Base-by-base conservation (phyloP, 1,140 invertebrate genomes). In the Arctopsyche grandis region DNA sequence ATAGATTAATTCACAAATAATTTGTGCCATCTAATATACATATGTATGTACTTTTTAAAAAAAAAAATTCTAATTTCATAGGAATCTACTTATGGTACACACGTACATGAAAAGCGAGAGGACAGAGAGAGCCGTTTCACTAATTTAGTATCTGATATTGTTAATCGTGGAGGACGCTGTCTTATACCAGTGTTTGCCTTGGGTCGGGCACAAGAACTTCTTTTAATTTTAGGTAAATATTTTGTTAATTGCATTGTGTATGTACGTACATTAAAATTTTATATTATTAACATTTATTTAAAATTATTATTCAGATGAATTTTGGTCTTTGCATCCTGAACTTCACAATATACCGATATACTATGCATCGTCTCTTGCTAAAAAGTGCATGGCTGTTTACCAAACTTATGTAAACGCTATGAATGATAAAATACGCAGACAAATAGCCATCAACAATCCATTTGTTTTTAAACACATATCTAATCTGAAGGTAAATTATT, bases 301-400 rank as follows among this genome's bases (percentile, higher is more conserved):
- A 12, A 77, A 19, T 80, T 16, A 5, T 75, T 38, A 75, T 48
- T 87, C n/a, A 91, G 98, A 99, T 88, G 98, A 99, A 87, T 99
- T 97, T 89, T 99, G 99, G 99, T 93, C 95, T 60, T 93, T 95
- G 66, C 98, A 99, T 90, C 98, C 98, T 0, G 98, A 99, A 89
- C 88, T 99, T 0, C 98, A 99, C 83, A 97, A 99, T 86, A 97
- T 99, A 83, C 99, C 99, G 0, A 99, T 99, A 82, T 99, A 99
- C 89, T 99, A 99, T 89, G 98, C 98, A 0, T 99, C 98, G 0
- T 99, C 98, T 0, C 88, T 99, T 48, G 99, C 99, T 1, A 99
- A 99, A 86, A 99, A 99, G 85, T 99, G 99, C 86, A 99, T 99
- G 98, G 95, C 97, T 77, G 98, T 99, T 0, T 99, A 99, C 89